Conservation (phyloP, 2,888 invertebrate genomes). For the Protophormia terraenovae region DNA sequence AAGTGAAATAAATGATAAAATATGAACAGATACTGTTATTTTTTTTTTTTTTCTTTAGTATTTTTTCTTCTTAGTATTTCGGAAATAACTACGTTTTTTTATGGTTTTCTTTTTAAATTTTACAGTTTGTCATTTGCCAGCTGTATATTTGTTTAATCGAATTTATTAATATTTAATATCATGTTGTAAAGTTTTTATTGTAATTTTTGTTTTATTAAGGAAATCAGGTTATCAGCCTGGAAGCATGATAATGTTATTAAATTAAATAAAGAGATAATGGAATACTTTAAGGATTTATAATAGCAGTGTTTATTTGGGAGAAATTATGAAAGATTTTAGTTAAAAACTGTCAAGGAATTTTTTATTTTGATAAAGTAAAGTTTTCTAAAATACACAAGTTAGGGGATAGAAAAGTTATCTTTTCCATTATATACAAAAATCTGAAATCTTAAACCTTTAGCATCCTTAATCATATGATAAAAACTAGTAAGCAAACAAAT, state of each 20-base stretch:
- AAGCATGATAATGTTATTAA: not conserved
- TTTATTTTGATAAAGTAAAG: too few species aligned
- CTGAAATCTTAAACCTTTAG: too few species aligned
- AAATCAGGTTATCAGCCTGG: not conserved
- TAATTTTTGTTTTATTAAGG: not conserved
- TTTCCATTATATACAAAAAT: too few species aligned
- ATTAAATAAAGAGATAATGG: not conserved
- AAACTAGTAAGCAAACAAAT: too few species aligned
- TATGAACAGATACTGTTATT: not conserved
- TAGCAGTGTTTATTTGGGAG: too few species aligned
- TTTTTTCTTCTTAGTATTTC: not conserved
- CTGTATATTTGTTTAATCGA: not conserved
- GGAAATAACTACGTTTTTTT: not conserved
- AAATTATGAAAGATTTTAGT: too few species aligned
- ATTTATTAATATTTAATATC: not conserved
- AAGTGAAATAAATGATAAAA: conserved; percentile 47
- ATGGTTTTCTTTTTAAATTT: not conserved
- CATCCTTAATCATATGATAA: too few species aligned
- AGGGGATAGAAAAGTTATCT: too few species aligned
- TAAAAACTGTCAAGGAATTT: too few species aligned
- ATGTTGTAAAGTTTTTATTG: too few species aligned
- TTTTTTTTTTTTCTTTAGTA: not conserved
- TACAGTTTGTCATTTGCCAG: not conserved
- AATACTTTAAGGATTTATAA: not conserved
- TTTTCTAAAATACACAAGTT: too few species aligned